phyloP scores from a whole-genome alignment of 1,140 invertebrate genomes.

The Bemisia tabaci region DNA sequence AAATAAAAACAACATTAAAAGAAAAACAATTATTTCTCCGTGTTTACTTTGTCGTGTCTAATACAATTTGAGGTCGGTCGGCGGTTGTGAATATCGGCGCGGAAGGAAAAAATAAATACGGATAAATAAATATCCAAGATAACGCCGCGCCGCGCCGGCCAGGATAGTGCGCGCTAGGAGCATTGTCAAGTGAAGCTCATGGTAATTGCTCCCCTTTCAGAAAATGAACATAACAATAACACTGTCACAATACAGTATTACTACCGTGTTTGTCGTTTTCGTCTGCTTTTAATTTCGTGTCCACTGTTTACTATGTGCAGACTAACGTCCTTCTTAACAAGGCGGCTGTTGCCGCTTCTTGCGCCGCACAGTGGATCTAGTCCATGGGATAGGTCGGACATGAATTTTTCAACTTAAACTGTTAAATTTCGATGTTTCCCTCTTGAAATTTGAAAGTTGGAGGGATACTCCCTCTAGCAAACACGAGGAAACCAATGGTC shows the following conservation, averaged over 20 bases:
- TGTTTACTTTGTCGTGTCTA: background rate
- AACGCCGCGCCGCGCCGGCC: background rate
- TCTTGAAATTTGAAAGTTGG: no score
- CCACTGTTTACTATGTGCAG: background rate
- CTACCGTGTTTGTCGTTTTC: background rate
- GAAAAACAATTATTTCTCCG: background rate
- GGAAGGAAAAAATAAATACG: background rate
- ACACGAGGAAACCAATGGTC: no score
- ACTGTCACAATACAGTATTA: background rate
- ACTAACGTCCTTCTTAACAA: no score
- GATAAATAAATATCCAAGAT: background rate
- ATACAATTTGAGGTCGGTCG: background rate
- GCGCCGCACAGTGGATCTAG: no score
- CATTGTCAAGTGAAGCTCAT: background rate
- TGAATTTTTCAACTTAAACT: no score
- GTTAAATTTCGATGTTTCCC: no score
- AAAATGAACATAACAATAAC: background rate
- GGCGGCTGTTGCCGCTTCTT: no score
- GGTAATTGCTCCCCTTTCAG: background rate
- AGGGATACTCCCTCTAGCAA: no score
- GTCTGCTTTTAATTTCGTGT: background rate
- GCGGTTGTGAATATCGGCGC: background rate
- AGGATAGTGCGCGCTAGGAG: background rate
- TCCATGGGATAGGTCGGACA: no score
- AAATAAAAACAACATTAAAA: conserved; percentile 1